Evolutionary conservation across 2,888 invertebrate genomes (phyloP), one percentile per base, ranked within the genome.

Genomic region (Drosophila mimetica): DNA sequence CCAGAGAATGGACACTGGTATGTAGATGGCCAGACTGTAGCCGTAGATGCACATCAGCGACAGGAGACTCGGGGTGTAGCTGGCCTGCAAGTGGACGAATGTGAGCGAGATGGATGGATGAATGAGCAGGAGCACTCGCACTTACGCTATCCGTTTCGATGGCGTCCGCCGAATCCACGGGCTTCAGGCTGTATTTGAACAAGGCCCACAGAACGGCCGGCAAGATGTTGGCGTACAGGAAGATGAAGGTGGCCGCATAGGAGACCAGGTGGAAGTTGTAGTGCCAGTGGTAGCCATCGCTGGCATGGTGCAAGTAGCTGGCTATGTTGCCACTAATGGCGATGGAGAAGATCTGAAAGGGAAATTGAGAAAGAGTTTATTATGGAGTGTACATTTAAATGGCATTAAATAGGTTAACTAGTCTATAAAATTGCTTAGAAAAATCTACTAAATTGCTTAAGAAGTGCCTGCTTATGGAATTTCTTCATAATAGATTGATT

Each of bases 261-360:
- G 98, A 97, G 1, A 99, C 97, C 90, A 96, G 90, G 90, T 98
- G 97, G 91, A 99, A 99, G 91, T 99, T 97, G 89, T 98, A 98
- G 75, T 95, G 95, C 98, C 98, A 99, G 47, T 95, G 94, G 70
- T 95, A 95, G 6, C 92, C 89, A 28, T 92, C 93, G 82, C 94
- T 94, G 0, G 94, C 94, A 69, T 94, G 94, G 79, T 97, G 96
- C 20, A 99, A 93, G 91, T 98, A 99, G 92, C 95, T 97, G 0
- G 97, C 95, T 71, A 99, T 93, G 91, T 99, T 99, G 41, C 98
- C 98, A 89, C 96, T 97, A 16, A 99, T 97, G 5, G 97, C 99
- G 90, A 98, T 98, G 2, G 97, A 95, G 91, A 99, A 98, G 60
- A 99, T 93, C 94, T 94, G 86, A 0, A 91, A 58, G 16, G 87